A percentile compares a stretch with the other conserved stretches of the same genome.
phyloP scores from a whole-genome alignment of 2,888 invertebrate genomes.

The Panopea generosa region DNA sequence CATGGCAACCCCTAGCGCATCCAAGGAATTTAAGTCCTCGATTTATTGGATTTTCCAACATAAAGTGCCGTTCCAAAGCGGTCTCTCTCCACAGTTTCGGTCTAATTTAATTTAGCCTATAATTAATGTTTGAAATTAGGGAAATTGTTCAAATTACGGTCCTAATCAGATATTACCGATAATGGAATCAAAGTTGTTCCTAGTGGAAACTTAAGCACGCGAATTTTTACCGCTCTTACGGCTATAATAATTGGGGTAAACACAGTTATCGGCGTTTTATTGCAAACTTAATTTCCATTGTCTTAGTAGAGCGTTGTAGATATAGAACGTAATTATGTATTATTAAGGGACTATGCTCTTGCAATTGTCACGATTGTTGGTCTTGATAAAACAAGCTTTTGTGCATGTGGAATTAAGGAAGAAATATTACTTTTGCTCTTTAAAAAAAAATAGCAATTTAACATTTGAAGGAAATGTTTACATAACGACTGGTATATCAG shows the following conservation, averaged over 20 bases:
- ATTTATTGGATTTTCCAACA: slow-evolving; percentile 59
- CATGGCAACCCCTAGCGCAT: slow-evolving; percentile 46
- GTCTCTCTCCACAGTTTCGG: slow-evolving; percentile 48
- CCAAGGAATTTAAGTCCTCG: slow-evolving; percentile 42
- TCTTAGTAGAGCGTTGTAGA: too few relatives aligned
- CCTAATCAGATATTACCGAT: slow-evolving; percentile 61
- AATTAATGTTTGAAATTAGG: slow-evolving; percentile 68
- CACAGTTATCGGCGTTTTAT: too few relatives aligned
- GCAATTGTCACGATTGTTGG: too few relatives aligned
- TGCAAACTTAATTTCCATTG: too few relatives aligned
- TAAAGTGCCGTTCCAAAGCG: slow-evolving; percentile 39
- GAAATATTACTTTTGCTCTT: too few relatives aligned
- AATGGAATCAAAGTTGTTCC: slow-evolving; percentile 49
- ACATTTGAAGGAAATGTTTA: too few relatives aligned
- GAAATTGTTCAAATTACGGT: slow-evolving; percentile 66
- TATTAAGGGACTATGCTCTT: too few relatives aligned
- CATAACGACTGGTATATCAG: too few relatives aligned
- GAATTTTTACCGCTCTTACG: slow-evolving; percentile 32
- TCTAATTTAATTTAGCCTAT: slow-evolving; percentile 63
- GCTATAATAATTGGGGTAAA: slow-evolving; percentile 25
- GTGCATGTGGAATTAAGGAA: too few relatives aligned
- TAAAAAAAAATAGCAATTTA: too few relatives aligned
- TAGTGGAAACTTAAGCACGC: slow-evolving; percentile 33
- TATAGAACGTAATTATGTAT: too few relatives aligned
- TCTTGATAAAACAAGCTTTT: too few relatives aligned